Percentiles rank a stretch among this genome's conserved stretches.
Conservation (phyloP, 2,113 vertebrate species). For the Coryphaenoides rupestris region DNA sequence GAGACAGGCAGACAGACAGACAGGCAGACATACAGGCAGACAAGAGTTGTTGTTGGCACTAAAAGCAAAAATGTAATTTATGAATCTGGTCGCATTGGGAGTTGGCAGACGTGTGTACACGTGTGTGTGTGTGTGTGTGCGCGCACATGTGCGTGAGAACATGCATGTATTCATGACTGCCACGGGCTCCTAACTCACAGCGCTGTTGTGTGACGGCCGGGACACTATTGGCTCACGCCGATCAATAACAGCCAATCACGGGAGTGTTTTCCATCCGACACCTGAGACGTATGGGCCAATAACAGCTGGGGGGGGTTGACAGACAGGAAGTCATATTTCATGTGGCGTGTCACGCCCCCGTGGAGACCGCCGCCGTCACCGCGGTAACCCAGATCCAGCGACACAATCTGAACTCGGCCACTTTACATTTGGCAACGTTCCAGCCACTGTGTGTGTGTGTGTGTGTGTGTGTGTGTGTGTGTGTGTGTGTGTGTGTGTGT, state of each 20-base stretch:
- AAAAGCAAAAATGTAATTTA: too few relatives aligned
- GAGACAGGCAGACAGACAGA: too few relatives aligned
- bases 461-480: background rate
- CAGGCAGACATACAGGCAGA: too few relatives aligned
- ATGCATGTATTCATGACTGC: background rate
- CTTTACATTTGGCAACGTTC: background rate
- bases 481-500: background rate
- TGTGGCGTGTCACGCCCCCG: background rate
- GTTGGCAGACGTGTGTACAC: too few relatives aligned
- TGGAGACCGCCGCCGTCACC: background rate
- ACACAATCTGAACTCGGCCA: background rate
- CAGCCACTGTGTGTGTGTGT: background rate
- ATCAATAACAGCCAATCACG: slow-evolving; percentile 20
- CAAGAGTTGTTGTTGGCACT: too few relatives aligned
- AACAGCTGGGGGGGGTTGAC: background rate
- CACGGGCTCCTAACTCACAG: too few relatives aligned
- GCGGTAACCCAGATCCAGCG: background rate
- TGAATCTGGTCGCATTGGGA: too few relatives aligned
- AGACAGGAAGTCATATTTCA: background rate
- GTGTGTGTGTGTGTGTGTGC: background rate
- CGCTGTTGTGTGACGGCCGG: background rate
- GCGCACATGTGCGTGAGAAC: background rate
- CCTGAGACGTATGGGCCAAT: background rate
- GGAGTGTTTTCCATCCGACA: slow-evolving; percentile 1
- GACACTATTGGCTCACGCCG: background rate